Evolutionary conservation across 2,888 invertebrate species (phyloP).

Genomic region (Coremacera marginata): DNA sequence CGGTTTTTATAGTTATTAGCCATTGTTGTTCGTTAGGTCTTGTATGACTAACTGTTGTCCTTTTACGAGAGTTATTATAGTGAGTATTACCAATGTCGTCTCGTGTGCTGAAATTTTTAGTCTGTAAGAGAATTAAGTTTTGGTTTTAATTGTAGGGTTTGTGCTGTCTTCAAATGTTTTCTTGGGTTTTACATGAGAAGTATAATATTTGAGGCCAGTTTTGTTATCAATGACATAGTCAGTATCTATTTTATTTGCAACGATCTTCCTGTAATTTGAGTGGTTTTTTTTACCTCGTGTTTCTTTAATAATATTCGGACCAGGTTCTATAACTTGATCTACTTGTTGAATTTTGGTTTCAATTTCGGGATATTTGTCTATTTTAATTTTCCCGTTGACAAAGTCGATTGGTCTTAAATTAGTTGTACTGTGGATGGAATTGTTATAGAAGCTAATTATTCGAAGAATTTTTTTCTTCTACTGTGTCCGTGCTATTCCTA

Average conservation of each 20-base stretch:
- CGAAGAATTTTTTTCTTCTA: not conserved
- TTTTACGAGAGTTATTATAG: not conserved
- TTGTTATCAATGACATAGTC: not conserved
- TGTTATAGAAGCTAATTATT: constrained; percentile 5
- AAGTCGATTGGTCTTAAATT: not conserved
- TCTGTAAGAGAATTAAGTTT: not conserved
- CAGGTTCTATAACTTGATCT: not conserved
- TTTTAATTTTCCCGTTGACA: not conserved
- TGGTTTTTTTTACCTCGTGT: constrained; percentile 12
- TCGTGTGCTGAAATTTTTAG: not conserved
- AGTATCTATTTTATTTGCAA: too few species aligned
- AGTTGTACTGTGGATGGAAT: constrained; percentile 1
- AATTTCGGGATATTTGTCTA: not conserved
- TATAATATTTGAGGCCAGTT: constrained; percentile 11
- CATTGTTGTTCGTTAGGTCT: too few species aligned
- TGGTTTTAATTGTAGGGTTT: constrained; percentile 2
- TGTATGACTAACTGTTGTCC: constrained; percentile 10
- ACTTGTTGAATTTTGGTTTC: too few species aligned
- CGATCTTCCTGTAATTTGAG: constrained; percentile 7
- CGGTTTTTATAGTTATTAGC: too few species aligned
- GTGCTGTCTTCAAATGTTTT: not conserved
- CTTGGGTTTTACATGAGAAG: not conserved
- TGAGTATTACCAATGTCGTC: not conserved
- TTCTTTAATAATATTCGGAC: constrained; percentile 3
- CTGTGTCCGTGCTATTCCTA: not conserved